phyloP scores from a whole-genome alignment of 1,140 invertebrate species.

The Atopsyche davidsoni region DNA sequence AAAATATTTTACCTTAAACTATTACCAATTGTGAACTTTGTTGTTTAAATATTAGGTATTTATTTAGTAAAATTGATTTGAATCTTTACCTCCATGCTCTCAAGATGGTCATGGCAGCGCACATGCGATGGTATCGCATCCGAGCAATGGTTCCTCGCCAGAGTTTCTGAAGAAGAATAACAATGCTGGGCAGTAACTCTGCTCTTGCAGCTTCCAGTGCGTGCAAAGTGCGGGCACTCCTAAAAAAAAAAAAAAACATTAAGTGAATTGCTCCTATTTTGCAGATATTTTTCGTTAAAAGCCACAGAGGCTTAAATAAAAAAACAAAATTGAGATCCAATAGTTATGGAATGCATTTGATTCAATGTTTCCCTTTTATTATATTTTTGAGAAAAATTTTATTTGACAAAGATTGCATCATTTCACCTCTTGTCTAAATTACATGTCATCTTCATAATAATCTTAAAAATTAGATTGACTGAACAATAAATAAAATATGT shows the following conservation, averaged over 20 bases:
- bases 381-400: no score
- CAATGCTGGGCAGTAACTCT: slow-evolving; percentile 81
- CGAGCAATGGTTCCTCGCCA: slow-evolving; percentile 81
- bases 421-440: no score
- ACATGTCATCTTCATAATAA: no score
- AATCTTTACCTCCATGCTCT: slow-evolving; percentile 59
- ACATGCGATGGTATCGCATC: slow-evolving; percentile 74
- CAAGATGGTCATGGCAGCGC: slow-evolving; percentile 77
- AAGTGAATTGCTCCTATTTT: neutral
- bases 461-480: no score
- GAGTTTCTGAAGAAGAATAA: slow-evolving; percentile 89
- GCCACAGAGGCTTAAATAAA: neutral
- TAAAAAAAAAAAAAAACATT: slow-evolving; percentile 37
- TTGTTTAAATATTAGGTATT: no score
- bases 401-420: no score
- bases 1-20: no score
- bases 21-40: no score
- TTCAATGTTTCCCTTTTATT: no score
- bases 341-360: no score
- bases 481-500: no score
- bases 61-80: neutral
- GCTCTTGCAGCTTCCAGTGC: slow-evolving; percentile 76
- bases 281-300: neutral
- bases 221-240: slow-evolving; percentile 78
- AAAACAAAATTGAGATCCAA: neutral